phyloP scores from a whole-genome alignment of 2,113 vertebrate species.

The Zosterops hypoxanthus region DNA sequence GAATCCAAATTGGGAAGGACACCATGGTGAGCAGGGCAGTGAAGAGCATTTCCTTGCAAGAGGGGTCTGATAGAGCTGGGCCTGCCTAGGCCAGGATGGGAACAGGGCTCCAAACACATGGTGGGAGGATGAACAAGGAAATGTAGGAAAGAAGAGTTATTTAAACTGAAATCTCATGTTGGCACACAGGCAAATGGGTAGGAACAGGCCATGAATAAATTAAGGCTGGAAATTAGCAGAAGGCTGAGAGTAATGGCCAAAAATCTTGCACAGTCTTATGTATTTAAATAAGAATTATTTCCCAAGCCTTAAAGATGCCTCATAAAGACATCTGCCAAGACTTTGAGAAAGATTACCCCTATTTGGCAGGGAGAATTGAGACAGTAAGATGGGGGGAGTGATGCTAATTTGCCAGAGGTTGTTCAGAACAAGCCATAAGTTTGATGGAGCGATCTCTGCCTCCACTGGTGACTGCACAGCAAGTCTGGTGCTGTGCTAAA shows the following conservation, averaged over 20 bases:
- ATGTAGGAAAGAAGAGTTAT: background rate
- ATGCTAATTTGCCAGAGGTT: background rate
- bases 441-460: background rate
- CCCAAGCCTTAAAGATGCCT: background rate
- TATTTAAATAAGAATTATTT: slow-evolving; percentile 43
- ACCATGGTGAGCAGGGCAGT: rapidly evolving
- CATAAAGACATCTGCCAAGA: slow-evolving; percentile 7
- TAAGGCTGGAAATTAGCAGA: slow-evolving; percentile 40
- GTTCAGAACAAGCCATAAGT: background rate
- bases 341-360: slow-evolving; percentile 1
- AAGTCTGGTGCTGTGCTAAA: background rate
- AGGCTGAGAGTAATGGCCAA: slow-evolving; percentile 31
- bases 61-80: background rate
- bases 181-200: slow-evolving; percentile 25
- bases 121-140: background rate
- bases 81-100: background rate
- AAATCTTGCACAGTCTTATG: background rate
- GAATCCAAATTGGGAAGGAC: background rate
- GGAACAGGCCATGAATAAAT: slow-evolving; percentile 37
- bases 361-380: slow-evolving; percentile 8
- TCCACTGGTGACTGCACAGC: background rate
- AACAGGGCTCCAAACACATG: background rate
- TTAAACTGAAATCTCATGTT: background rate
- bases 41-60: background rate
- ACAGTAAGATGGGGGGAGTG: background rate